Evolutionary conservation across 2,113 vertebrate species (phyloP), one percentile per base, ranked within the genome.

Genomic region (Sula dactylatra): DNA sequence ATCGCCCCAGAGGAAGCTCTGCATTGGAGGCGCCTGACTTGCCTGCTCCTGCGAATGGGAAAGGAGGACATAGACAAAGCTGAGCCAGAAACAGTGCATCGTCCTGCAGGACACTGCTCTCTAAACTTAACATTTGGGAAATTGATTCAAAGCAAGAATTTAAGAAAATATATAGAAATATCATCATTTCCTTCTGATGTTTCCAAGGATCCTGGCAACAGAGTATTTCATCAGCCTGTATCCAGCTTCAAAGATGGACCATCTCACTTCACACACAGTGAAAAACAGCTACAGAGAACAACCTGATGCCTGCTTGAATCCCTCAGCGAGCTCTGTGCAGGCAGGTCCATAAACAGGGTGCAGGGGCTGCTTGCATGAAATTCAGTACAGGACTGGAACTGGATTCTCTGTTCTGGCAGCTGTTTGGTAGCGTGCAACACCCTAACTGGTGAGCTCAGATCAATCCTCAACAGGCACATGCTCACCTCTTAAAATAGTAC

Each of bases 401-500:
- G 58, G 85, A 74, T 82, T 84, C 91, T 82, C 65, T 76, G 7
- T 84, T 88, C 95, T 47, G 50, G 85, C 91, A 96, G 95, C 96
- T 96, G 95, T 70, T 87, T 54, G 38, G 66, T 94, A 78, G 83
- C 19, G 1, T 94, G 94, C 81, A 64, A 89, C 64, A 83, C 71
- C 59, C 80, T 59, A 79, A 77, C 81, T 66, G 77, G 83, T 58
- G 54, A 94, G 45, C 88, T 94, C 83, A 69, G 52, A 82, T 92
- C 93, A 94, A 91, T 76, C 95, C 88, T 82, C 83, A 93, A 65
- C 31, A 85, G 81, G 74, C 91, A 76, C 36, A 52, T 86, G 82
- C 27, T 93, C 77, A 84, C 36, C 82, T 94, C 97, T 93, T 95
- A 94, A 97, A 97, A 97, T 92, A 95, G 94, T 84, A 90, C 86